Conservation (phyloP, 2,888 invertebrate genomes). For the Drosophila kambysellisi region DNA sequence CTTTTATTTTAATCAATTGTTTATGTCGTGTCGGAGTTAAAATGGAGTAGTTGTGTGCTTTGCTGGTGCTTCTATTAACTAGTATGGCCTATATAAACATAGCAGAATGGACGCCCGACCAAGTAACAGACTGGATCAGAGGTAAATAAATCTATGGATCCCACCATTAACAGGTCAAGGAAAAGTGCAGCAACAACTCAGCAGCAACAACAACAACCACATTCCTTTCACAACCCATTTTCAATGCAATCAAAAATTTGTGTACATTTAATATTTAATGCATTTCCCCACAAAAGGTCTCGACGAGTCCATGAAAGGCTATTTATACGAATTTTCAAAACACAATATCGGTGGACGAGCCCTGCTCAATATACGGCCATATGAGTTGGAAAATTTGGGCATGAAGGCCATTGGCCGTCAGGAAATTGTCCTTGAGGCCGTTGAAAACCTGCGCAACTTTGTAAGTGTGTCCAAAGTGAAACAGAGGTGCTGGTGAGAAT, state of each 20-base stretch:
- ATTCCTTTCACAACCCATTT: conserved; percentile 51
- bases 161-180: conserved; percentile 68
- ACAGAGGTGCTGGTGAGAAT: neutral
- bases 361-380: conserved; percentile 93
- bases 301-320: conserved; percentile 89
- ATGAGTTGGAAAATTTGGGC: conserved; percentile 94
- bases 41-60: conserved; percentile 57
- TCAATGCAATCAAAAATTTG: conserved; percentile 6
- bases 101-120: conserved; percentile 95
- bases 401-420: conserved; percentile 96
- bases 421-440: conserved; percentile 96
- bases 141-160: conserved; percentile 86
- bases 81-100: conserved; percentile 93
- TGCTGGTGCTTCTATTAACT: conserved; percentile 39
- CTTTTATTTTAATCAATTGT: conserved; percentile 63
- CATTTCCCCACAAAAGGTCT: conserved; percentile 72
- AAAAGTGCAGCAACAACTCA: conserved; percentile 64
- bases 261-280: conserved; percentile 1
- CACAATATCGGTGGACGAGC: conserved; percentile 92
- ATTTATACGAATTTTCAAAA: conserved; percentile 92
- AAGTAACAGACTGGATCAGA: conserved; percentile 96
- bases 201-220: conserved; percentile 28
- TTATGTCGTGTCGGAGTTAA: conserved; percentile 60
- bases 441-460: conserved; percentile 95
- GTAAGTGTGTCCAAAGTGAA: conserved; percentile 86